Percentiles rank a stretch among this genome's conserved stretches.
Conservation (phyloP, 1,140 invertebrate species). For the Eupristina koningsbergeri region DNA sequence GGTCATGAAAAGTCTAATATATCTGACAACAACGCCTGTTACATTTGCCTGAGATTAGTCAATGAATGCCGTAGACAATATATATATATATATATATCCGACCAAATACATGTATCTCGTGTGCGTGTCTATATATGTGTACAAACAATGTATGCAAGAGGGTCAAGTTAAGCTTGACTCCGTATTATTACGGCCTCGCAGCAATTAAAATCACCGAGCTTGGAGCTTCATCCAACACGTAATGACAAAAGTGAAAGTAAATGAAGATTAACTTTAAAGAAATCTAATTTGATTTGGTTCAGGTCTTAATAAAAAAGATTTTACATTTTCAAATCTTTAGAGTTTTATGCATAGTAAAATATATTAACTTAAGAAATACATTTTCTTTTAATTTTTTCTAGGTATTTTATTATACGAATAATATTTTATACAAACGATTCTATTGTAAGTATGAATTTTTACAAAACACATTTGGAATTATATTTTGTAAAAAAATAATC, state of each 20-base stretch:
- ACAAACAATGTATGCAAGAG: neutral
- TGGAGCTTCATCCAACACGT: neutral
- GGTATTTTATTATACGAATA: too few species aligned
- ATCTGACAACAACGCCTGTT: neutral
- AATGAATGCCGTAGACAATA: neutral
- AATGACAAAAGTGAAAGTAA: neutral
- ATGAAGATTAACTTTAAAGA: neutral
- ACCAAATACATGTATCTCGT: too few species aligned
- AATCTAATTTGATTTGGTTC: neutral
- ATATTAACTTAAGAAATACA: too few species aligned
- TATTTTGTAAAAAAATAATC: too few species aligned
- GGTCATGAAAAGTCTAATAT: neutral
- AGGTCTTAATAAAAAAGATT: too few species aligned
- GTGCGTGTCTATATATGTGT: neutral
- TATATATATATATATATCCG: too few species aligned
- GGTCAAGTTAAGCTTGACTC: neutral
- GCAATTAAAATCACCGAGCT: constrained; percentile 25
- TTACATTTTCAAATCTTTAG: too few species aligned
- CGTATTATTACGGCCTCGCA: constrained; percentile 26
- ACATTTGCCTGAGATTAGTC: neutral
- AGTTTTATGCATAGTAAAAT: too few species aligned
- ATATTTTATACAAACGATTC: too few species aligned
- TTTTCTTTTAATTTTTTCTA: too few species aligned
- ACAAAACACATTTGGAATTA: too few species aligned
- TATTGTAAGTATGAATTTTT: too few species aligned